Conservation (phyloP, 92 coral and sea anemone species). For the Porites rus region DNA sequence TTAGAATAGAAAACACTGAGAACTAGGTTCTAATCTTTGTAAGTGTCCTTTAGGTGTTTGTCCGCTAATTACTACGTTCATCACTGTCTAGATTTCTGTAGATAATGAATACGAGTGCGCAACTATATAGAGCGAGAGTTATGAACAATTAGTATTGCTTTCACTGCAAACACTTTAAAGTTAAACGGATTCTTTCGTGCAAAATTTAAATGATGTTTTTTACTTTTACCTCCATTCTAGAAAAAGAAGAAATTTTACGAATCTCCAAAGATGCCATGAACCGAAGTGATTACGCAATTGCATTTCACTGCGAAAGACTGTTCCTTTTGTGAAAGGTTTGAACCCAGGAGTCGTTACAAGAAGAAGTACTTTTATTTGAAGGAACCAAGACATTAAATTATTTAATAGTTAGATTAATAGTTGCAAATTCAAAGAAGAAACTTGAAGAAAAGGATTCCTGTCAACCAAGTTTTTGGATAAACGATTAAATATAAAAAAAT, state of each 20-base stretch:
- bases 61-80: too few species aligned
- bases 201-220: too few species aligned
- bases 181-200: too few species aligned
- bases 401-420: not conserved
- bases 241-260: conserved; percentile 25
- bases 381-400: not conserved
- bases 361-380: not conserved
- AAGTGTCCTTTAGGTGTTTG: too few species aligned
- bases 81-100: too few species aligned
- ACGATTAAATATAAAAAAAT: too few species aligned
- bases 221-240: not conserved
- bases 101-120: too few species aligned
- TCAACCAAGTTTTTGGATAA: not conserved
- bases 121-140: too few species aligned
- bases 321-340: not conserved
- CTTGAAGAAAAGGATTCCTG: not conserved
- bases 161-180: too few species aligned
- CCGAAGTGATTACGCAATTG: not conserved
- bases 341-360: not conserved
- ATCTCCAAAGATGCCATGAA: conserved; percentile 9
- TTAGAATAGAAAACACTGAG: too few species aligned
- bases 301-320: not conserved
- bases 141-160: too few species aligned
- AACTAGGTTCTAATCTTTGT: too few species aligned
- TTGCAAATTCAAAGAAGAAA: not conserved